Conservation (phyloP, 2,113 vertebrate species). For the Anoura caudifer region DNA sequence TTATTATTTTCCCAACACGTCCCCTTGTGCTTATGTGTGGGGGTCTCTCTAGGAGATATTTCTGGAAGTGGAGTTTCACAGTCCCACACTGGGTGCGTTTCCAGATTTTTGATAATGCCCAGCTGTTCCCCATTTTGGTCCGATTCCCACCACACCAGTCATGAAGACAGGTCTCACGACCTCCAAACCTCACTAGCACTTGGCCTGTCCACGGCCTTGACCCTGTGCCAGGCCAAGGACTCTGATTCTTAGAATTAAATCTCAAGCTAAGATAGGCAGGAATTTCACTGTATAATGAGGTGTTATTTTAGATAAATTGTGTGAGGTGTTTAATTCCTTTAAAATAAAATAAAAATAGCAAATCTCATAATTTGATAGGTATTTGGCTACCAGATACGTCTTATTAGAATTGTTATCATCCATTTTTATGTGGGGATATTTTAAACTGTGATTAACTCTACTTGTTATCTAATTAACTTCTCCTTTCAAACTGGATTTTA, state of each 20-base stretch:
- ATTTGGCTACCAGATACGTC: neutral
- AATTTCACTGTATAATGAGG: neutral
- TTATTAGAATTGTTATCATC: neutral
- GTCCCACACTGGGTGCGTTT: neutral
- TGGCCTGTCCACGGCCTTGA: neutral
- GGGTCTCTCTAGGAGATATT: neutral
- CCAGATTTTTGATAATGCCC: neutral
- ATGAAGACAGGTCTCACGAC: neutral
- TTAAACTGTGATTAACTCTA: constrained; percentile 23
- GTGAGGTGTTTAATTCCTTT: neutral
- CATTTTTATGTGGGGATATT: neutral
- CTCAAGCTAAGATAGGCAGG: constrained; percentile 15
- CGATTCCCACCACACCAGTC: neutral
- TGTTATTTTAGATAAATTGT: neutral
- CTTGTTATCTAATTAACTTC: neutral
- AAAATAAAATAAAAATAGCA: constrained; percentile 36
- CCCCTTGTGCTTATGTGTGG: neutral
- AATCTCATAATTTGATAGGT: neutral
- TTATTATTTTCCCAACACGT: neutral
- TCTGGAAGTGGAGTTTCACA: neutral
- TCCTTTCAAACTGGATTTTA: neutral
- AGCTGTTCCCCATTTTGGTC: neutral
- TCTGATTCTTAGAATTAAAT: constrained; percentile 22
- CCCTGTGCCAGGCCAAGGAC: neutral
- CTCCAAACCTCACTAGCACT: neutral